A percentile compares a stretch with the other conserved stretches of the same genome.
These are phyloP conservation scores for Adoxophyes honmai DNA, from an alignment of 1,140 invertebrate genomes.

Conservation along the genomic window DNA sequence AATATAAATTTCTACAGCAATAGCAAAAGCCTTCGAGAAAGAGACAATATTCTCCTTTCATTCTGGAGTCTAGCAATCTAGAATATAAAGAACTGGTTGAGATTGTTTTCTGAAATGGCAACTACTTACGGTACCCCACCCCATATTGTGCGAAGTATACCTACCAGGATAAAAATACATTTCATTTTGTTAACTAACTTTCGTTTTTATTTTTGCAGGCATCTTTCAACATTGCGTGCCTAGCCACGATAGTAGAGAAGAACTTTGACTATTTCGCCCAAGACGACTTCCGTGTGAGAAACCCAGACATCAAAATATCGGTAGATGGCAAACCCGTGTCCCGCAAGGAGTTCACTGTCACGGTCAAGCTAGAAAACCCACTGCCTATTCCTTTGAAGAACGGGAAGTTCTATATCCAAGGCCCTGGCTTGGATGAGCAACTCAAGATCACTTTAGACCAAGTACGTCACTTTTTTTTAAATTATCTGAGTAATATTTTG, in stretches of 20 bases:
- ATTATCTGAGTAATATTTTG: no score
- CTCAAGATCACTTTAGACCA: slow-evolving; percentile 83
- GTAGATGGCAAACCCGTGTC: slow-evolving; percentile 80
- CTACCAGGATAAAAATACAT: no score
- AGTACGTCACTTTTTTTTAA: slow-evolving; percentile 67
- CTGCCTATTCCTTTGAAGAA: slow-evolving; percentile 86
- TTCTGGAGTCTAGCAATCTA: no score
- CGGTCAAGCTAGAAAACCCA: slow-evolving; percentile 89
- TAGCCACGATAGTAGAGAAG: slow-evolving; percentile 88
- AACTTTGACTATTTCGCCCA: slow-evolving; percentile 93
- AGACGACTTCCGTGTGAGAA: slow-evolving; percentile 92
- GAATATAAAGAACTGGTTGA: no score
- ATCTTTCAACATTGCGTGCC: slow-evolving; percentile 90
- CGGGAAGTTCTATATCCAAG: slow-evolving; percentile 88
- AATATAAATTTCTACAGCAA: no score
- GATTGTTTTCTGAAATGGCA: no score
- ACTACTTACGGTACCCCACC: no score
- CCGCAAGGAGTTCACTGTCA: slow-evolving; percentile 81
- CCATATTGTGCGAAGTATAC: no score
- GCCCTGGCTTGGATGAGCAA: slow-evolving; percentile 85
- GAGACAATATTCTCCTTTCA: no score
- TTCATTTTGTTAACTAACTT: no score
- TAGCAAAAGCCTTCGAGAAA: no score
- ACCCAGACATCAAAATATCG: slow-evolving; percentile 91
- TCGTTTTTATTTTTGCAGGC: slow-evolving; percentile 74